phyloP scores from a whole-genome alignment of 2,888 invertebrate species.

The Heliothis peltigera region DNA sequence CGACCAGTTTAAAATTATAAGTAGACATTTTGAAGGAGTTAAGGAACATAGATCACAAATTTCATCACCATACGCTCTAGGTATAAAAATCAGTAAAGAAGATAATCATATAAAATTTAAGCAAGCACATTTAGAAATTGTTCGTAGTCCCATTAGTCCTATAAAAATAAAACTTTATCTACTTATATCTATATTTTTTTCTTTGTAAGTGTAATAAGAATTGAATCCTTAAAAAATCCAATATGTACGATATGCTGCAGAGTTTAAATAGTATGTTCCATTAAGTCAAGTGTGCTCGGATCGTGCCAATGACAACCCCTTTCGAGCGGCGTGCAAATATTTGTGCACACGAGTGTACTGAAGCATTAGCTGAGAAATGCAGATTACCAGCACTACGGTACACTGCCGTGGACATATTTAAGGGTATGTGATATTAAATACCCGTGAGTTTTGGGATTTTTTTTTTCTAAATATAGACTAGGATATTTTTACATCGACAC shows the following conservation, averaged over 20 bases:
- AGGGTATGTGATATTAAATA: slow-evolving; percentile 69
- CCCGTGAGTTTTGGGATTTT: not conserved
- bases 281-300: slow-evolving; percentile 78
- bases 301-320: slow-evolving; percentile 82
- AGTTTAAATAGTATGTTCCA: slow-evolving; percentile 73
- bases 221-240: slow-evolving; percentile 18
- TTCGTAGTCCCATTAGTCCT: too few relatives aligned
- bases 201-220: too few relatives aligned
- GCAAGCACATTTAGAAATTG: too few relatives aligned
- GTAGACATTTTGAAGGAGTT: too few relatives aligned
- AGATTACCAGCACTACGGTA: slow-evolving; percentile 73
- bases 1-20: too few relatives aligned
- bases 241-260: slow-evolving; percentile 27
- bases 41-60: too few relatives aligned
- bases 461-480: not conserved
- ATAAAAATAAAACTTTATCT: too few relatives aligned
- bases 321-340: slow-evolving; percentile 84
- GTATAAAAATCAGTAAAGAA: not conserved
- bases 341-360: slow-evolving; percentile 80
- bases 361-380: slow-evolving; percentile 79
- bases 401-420: slow-evolving; percentile 66
- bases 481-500: too few relatives aligned
- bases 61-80: too few relatives aligned
- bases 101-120: not conserved
- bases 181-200: too few relatives aligned